Base-by-base conservation (phyloP, 2,797 vertebrate species). In the Delichon dasypus region DNA sequence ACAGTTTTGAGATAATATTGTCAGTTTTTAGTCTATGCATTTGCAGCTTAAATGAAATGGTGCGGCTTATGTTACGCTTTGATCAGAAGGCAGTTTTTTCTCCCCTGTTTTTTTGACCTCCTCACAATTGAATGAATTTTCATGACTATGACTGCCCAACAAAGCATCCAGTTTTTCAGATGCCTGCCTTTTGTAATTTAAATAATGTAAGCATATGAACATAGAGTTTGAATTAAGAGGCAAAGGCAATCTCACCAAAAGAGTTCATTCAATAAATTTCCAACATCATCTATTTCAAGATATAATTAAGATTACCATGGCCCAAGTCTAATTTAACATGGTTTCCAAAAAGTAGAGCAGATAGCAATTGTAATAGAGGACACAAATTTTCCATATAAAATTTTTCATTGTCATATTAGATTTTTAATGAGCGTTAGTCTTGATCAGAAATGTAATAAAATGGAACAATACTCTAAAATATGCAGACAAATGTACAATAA, bases 291-390 rank as follows among this genome's bases (percentile, higher is more conserved):
- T 95, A 38, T 88, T 94, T 85, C 70, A 93, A 94, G 95, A 94
- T 95, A 96, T 94, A 97, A 95, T 95, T 96, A 96, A 96, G 93
- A 95, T 95, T 96, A 96, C 34, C 34, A 45, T 51, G 36, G 82
- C 40, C 51, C 32, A 55, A 93, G 79, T 94, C 73, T 96, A 95
- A 96, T 95, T 93, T 95, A 50, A 74, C 67, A 48, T 87, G 67
- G 64, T 74, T 92, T 94, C 92, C 82, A 85, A 95, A 97, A 96
- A 88, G 44, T 93, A 40, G n/a, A 89, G n/a, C 55, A 92, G 92
- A 94, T 90, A 96, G 44, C 70, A 92, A 84, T 70, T 93, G 72
- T 83, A 94, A 94, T 36, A 92, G 68, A 90, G 19, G 47, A 91
- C 55, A 84, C 67, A 48, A 72, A 92, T 88, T 94, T 92, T 88